These are phyloP conservation scores for Lanius collurio DNA, from an alignment of 2,113 vertebrate genomes.

Conservation along the genomic window DNA sequence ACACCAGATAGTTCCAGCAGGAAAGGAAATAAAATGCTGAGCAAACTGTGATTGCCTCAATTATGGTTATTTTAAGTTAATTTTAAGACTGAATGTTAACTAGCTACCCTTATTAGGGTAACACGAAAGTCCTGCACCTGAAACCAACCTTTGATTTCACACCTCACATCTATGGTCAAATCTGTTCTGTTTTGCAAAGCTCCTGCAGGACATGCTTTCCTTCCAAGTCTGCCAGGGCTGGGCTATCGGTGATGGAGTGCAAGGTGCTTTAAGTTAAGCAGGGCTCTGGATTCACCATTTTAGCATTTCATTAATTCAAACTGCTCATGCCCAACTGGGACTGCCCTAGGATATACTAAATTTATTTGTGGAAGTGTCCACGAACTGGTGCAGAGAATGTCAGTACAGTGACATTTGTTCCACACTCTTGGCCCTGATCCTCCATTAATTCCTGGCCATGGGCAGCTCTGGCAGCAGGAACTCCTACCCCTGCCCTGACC, in stretches of 20 bases:
- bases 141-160: slow-evolving; percentile 1
- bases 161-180: neutral
- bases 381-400: neutral
- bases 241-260: neutral
- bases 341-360: neutral
- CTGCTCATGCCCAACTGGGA: neutral
- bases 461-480: neutral
- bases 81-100: slow-evolving; percentile 28
- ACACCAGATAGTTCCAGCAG: slow-evolving; percentile 37
- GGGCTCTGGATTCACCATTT: neutral
- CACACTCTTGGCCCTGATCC: neutral
- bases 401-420: neutral
- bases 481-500: neutral
- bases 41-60: slow-evolving; percentile 35
- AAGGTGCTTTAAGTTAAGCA: neutral
- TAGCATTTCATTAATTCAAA: neutral
- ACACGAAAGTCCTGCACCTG: neutral
- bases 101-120: neutral
- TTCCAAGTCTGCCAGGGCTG: neutral
- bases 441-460: neutral
- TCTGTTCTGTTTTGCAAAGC: neutral
- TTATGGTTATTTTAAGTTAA: slow-evolving; percentile 50
- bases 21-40: slow-evolving; percentile 36
- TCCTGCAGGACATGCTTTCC: neutral
- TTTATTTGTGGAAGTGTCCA: neutral